Evolutionary conservation across 2,797 vertebrate genomes (phyloP).

Genomic region (Pantherophis vulpinus): DNA sequence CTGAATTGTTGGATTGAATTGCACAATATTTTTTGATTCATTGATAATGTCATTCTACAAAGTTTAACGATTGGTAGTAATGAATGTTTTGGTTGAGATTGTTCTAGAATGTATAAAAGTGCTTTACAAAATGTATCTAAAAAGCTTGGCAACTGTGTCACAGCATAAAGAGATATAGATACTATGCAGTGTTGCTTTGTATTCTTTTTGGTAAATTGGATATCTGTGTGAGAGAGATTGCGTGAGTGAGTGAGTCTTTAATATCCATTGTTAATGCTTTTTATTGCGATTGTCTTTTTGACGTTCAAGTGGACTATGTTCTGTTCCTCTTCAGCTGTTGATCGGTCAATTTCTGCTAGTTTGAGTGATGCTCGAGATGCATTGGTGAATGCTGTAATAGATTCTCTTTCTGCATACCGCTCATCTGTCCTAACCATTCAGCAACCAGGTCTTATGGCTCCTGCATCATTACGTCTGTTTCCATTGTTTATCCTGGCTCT

Average conservation of each 20-base stretch:
- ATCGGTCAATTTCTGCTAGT: constrained; percentile 86
- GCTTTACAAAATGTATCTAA: background rate
- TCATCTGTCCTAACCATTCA: constrained; percentile 84
- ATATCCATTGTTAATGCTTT: background rate
- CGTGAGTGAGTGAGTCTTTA: background rate
- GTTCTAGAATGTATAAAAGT: background rate
- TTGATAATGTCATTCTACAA: background rate
- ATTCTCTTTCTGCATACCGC: constrained; percentile 86
- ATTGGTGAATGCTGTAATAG: constrained; percentile 90
- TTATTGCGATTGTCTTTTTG: background rate
- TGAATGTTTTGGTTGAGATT: background rate
- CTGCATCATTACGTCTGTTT: constrained; percentile 85
- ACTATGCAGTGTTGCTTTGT: background rate
- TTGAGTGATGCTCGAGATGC: constrained; percentile 91
- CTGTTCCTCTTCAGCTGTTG: constrained; percentile 77
- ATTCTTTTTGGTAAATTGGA: background rate
- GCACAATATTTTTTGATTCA: background rate
- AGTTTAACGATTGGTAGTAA: background rate
- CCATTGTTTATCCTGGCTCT: constrained; percentile 89
- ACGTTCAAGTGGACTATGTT: background rate
- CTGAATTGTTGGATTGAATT: background rate
- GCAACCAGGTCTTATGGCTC: constrained; percentile 88
- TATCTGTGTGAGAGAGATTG: background rate
- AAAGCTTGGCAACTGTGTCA: background rate
- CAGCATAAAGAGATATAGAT: background rate